phyloP scores from a whole-genome alignment of 1,140 invertebrate species.

The Hypothenemus hampei region DNA sequence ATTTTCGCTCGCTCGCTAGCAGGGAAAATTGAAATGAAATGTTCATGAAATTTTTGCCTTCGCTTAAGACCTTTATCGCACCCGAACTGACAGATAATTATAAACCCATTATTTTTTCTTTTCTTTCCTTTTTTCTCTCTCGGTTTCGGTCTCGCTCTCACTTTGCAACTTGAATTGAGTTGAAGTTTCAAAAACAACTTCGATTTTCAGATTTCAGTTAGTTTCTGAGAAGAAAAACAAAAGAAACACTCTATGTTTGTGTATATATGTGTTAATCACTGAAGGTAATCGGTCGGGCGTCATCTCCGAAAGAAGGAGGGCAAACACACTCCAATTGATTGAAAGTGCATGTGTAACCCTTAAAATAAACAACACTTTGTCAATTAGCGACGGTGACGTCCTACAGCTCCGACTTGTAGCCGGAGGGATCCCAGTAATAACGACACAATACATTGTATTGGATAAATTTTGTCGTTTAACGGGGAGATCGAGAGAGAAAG shows the following conservation, averaged over 20 bases:
- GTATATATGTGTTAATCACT: too few species aligned
- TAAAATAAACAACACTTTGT: conserved; percentile 39
- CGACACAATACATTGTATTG: too few species aligned
- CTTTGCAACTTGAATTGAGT: neutral
- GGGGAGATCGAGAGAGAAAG: too few species aligned
- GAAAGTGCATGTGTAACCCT: conserved; percentile 39
- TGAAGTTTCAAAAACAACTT: neutral
- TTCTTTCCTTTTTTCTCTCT: too few species aligned
- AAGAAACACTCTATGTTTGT: too few species aligned
- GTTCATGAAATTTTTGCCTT: conserved; percentile 2
- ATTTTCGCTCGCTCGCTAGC: conserved; percentile 11
- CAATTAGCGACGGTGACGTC: conserved; percentile 35
- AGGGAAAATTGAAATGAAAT: conserved; percentile 17
- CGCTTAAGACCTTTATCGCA: conserved; percentile 17
- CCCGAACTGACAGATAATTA: conserved; percentile 22
- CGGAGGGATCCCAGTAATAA: too few species aligned
- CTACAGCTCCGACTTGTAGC: too few species aligned
- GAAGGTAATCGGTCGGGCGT: too few species aligned
- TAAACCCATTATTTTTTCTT: conserved; percentile 20
- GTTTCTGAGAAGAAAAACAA: too few species aligned
- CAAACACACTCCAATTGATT: conserved; percentile 37
- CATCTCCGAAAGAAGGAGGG: too few species aligned
- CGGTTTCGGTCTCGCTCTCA: too few species aligned
- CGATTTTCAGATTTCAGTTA: conserved; percentile 3
- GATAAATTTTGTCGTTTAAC: too few species aligned